Base-by-base conservation (phyloP, 2,797 vertebrate genomes). In the Petrocephalus schoutedeni region DNA sequence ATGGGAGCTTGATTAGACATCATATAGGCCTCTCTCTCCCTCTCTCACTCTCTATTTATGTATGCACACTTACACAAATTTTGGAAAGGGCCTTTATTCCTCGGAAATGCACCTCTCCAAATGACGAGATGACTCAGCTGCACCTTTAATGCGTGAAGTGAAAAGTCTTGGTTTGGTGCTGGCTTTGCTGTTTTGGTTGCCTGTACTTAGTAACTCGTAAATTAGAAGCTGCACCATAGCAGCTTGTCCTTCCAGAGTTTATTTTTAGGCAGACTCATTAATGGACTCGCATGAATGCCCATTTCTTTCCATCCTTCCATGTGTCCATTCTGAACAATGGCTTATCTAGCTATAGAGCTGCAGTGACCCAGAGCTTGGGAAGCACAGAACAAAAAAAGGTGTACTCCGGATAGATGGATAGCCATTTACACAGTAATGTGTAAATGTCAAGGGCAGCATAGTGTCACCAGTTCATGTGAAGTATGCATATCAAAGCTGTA, bases 211-310 rank as follows among this genome's bases (percentile, higher is more conserved):
- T 49, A 77, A 49, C 71, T 45, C 2, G 36, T 49, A 77, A 45
- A 80, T 49, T 19, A 80, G 74, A 80, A 80, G 41, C 74, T 80
- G 74, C 41, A 80, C 12, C 19, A 5, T 80, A 49, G 9, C 56
- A 57, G 10, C 56, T 57, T 57, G 74, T 49, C 41, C 41, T 49
- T 80, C 74, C 74, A 80, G 74, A n/a, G 36, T 80, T 49, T 80
- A 80, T 80, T 80, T 80, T 80, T 80, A 80, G 74, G 41, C 71
- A 41, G 36, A 77, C 74, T 80, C 74, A 80, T 80, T 80, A 80
- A 80, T 80, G 74, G 74, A 80, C 74, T 49, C 41, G 19, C 74
- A 80, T 49, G 74, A 80, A 80, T 80, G 74, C 74, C 74, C 41
- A 21, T 80, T 49, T 80, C 74, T 80, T 80, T 80, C 74, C 74